Evolutionary conservation across 2,113 vertebrate genomes (phyloP).

Genomic region (cat (Felis catus)): F.catus_Fca126_mat1.0 CM031414.1:16698501-16699000

Average conservation of each 20-base stretch:
- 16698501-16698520: neutral
- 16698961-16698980: neutral
- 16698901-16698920: neutral
- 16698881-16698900: neutral
- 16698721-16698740: neutral
- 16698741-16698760: neutral
- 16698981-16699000: neutral
- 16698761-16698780: neutral
- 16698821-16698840: neutral
- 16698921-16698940: neutral
- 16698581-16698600: neutral
- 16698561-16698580: neutral
- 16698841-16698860: neutral
- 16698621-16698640: neutral
- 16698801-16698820: neutral
- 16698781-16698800: rapidly evolving
- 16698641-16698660: neutral
- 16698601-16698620: no score
- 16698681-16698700: neutral
- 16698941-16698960: neutral
- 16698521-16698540: neutral
- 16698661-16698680: neutral
- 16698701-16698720: neutral
- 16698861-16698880: neutral
- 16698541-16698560: neutral